Base-by-base conservation (phyloP, 2,888 invertebrate genomes). In the Beris chalybata region DNA sequence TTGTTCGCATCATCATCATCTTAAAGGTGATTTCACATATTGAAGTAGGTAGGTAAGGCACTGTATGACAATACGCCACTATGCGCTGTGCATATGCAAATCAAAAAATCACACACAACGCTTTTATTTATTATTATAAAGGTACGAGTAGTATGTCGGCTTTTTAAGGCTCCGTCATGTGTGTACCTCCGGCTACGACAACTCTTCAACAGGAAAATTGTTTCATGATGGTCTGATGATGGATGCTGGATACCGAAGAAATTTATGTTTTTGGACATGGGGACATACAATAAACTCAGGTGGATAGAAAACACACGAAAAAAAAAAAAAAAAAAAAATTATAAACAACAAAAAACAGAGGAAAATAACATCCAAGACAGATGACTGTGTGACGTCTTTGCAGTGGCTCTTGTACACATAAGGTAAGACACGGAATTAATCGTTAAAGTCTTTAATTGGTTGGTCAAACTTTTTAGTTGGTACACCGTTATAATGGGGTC, bases 401-500 rank as follows among this genome's bases (percentile, higher is more conserved):
- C 38, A 38, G 38, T 38, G 38, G 38, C 38, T 38, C 38, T 38
- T 38, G 38, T 38, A 7, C 38, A 9, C 7, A 38, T 38, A 38
- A 38, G 38, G 9, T 9, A 38, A 15, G 65, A 68, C 63, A 66
- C 52, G 53, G 65, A 68, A 68, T 68, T 68, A 68, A 68, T 68
- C 68, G 65, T 57, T 65, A 57, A 56, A 66, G 48, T 68, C 57
- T 66, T 68, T 68, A 66, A 68, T 68, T 68, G 68, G 68, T 52
- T 58, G 65, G 50, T 50, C 50, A 52, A 43, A 13, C 32, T 61
- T 61, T 61, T 61, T 61, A 61, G 61, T 38, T 50, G 38, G 32
- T 43, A 4, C 38, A 50, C 61, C 61, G 61, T 61, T 61, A 61
- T 31, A 15, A 47, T 61, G 52, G 50, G 38, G 43, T 38, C 38